Evolutionary conservation across 2,797 vertebrate genomes (phyloP).

Genomic region (Cossypha dichroa): DNA sequence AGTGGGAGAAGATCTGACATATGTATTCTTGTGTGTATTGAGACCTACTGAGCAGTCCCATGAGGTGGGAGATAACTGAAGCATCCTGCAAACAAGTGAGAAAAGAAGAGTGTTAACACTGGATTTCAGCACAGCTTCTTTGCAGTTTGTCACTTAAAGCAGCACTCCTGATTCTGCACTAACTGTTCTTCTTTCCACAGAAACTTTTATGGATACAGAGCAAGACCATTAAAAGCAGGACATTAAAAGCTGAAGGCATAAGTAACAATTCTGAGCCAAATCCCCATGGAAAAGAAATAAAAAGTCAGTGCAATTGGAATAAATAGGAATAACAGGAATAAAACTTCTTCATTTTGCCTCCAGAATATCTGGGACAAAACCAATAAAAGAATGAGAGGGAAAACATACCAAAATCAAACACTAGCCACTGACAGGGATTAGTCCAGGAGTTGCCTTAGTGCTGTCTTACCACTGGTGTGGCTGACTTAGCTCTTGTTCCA

Average conservation of each 20-base stretch:
- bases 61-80: conserved; percentile 96
- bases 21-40: conserved; percentile 96
- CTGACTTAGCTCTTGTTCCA: background rate
- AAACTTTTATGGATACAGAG: background rate
- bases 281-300: background rate
- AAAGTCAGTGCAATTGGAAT: background rate
- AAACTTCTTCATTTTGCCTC: background rate
- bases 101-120: conserved; percentile 38
- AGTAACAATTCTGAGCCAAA: background rate
- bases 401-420: background rate
- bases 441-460: background rate
- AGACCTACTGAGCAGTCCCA: conserved; percentile 93
- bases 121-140: background rate
- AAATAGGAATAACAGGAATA: background rate
- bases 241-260: accelerated
- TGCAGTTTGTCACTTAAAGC: background rate
- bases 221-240: background rate
- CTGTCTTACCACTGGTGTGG: background rate
- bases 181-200: background rate
- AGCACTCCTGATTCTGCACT: background rate
- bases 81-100: conserved; percentile 81
- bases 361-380: background rate
- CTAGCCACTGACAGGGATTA: background rate
- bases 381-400: background rate
- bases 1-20: conserved; percentile 99